These are phyloP conservation scores for Hippocampus kuda DNA, from an alignment of 2,797 vertebrate species.

Conservation along the genomic window DNA sequence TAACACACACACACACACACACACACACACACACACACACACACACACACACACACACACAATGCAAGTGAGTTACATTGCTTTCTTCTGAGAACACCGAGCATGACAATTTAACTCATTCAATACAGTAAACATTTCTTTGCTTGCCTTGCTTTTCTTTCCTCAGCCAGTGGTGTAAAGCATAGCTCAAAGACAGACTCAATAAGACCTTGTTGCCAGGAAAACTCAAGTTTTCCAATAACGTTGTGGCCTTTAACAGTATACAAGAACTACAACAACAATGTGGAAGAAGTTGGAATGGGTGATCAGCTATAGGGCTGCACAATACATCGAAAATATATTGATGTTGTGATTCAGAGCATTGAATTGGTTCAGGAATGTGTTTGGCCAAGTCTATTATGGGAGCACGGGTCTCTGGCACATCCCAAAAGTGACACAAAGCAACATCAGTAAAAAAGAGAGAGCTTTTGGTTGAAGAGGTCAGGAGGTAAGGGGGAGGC, in stretches of 20 bases:
- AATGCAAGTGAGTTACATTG: background rate
- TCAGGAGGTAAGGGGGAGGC: background rate
- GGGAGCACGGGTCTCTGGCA: background rate
- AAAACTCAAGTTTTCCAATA: background rate
- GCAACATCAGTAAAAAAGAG: background rate
- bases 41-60: background rate
- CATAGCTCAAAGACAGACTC: background rate
- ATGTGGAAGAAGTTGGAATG: background rate
- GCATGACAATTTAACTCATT: slow-evolving; percentile 24
- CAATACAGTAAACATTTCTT: background rate
- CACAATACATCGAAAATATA: too few species aligned
- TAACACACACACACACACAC: background rate
- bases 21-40: background rate
- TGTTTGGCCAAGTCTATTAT: background rate
- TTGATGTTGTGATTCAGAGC: too few species aligned
- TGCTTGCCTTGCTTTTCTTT: background rate
- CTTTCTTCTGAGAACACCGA: background rate
- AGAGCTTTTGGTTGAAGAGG: background rate
- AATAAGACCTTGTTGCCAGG: background rate
- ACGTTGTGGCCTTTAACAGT: background rate
- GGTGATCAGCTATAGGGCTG: too few species aligned
- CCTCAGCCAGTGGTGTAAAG: background rate
- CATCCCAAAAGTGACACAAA: background rate
- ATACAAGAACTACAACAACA: background rate
- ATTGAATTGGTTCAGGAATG: background rate